A percentile compares a stretch with the other conserved stretches of the same genome.
These are phyloP conservation scores for Mesochorus sp. DNA, from an alignment of 2,888 invertebrate genomes.

Conservation along the genomic window DNA sequence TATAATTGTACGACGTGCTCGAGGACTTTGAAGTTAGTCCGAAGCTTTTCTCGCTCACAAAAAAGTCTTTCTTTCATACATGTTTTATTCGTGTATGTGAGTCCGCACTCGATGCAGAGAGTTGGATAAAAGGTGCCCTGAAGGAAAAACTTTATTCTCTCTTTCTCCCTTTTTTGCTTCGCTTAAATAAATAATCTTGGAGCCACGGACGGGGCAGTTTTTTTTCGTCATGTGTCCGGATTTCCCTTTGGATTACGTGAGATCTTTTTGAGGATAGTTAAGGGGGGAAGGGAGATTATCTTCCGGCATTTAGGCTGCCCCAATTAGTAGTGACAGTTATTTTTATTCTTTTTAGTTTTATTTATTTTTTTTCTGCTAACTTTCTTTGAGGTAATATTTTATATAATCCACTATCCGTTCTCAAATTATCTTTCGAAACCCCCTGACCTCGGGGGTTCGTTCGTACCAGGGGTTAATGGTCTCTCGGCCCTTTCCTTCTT, in stretches of 20 bases:
- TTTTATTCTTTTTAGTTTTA: too few relatives aligned
- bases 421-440: background rate
- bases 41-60: slow-evolving; percentile 42
- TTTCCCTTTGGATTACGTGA: background rate
- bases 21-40: slow-evolving; percentile 49
- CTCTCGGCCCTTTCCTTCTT: background rate
- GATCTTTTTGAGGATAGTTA: background rate
- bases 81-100: slow-evolving; percentile 22
- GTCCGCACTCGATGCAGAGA: background rate
- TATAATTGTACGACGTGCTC: slow-evolving; percentile 51
- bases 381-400: background rate
- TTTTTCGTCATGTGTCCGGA: background rate
- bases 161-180: slow-evolving; percentile 20
- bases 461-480: slow-evolving; percentile 25
- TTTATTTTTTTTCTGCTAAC: too few relatives aligned
- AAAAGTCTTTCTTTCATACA: slow-evolving; percentile 41
- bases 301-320: too few relatives aligned
- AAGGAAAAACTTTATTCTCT: slow-evolving; percentile 40
- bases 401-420: background rate
- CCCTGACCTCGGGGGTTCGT: background rate
- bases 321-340: too few relatives aligned
- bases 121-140: slow-evolving; percentile 10
- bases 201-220: background rate
- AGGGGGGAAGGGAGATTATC: background rate
- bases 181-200: slow-evolving; percentile 40